phyloP scores from a whole-genome alignment of 2,113 vertebrate species.

The Apus apus region DNA sequence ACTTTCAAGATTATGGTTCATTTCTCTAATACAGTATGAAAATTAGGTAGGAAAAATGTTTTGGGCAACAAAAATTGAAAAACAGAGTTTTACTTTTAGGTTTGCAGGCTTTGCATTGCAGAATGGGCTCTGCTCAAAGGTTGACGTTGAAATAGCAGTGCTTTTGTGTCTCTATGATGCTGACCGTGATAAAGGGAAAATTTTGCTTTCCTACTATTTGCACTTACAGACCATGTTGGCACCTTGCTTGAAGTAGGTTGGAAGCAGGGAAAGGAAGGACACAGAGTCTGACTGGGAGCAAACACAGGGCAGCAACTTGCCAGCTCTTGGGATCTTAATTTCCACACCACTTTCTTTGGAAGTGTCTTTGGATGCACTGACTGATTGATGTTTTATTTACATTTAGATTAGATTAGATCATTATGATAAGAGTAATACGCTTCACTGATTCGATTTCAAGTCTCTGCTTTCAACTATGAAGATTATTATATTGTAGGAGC shows the following conservation, averaged over 20 bases:
- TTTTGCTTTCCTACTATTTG: neutral
- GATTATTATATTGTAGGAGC: neutral
- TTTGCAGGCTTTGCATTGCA: neutral
- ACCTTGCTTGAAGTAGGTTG: neutral
- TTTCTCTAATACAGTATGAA: neutral
- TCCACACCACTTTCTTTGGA: neutral
- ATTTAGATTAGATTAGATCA: neutral
- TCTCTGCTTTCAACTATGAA: neutral
- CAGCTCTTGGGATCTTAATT: neutral
- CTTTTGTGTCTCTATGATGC: accelerated
- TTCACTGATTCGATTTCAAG: neutral
- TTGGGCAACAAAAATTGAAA: neutral
- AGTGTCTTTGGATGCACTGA: neutral
- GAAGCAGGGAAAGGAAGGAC: neutral
- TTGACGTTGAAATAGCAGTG: neutral
- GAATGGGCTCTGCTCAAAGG: neutral
- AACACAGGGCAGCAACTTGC: neutral
- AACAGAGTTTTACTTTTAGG: neutral
- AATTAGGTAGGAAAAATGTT: neutral
- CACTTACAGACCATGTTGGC: accelerated
- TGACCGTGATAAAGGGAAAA: neutral
- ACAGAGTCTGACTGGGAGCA: neutral
- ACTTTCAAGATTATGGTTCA: neutral
- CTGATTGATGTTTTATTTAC: neutral
- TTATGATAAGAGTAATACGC: neutral